Conservation (phyloP, 2,113 vertebrate genomes). For the Forbesichthys papilliferus region DNA sequence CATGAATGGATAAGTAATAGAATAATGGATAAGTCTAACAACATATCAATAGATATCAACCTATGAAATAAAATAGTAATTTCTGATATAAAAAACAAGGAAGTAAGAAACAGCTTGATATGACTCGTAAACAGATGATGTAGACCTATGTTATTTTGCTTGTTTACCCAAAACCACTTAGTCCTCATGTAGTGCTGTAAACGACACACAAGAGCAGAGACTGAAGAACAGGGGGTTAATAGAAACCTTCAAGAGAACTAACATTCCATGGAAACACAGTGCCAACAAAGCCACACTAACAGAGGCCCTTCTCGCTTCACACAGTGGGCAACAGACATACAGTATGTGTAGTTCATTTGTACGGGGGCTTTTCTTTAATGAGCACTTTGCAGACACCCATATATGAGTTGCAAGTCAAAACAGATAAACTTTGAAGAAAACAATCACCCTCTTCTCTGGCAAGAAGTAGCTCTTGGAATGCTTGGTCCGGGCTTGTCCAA, state of each 20-base stretch:
- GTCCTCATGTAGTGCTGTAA: background rate
- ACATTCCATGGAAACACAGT: constrained; percentile 27
- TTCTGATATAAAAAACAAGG: too few species aligned
- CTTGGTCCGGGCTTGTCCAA: too few species aligned
- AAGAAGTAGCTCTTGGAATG: background rate
- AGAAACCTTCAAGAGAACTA: constrained; percentile 22
- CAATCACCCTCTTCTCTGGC: background rate
- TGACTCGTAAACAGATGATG: background rate
- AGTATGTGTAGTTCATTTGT: constrained; percentile 45
- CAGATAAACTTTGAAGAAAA: background rate
- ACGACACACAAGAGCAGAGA: constrained; percentile 18
- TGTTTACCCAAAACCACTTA: background rate
- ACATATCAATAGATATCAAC: too few species aligned
- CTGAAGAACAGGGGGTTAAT: background rate
- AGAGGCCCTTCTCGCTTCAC: constrained; percentile 35
- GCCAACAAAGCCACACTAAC: constrained; percentile 33
- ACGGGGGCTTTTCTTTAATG: constrained; percentile 22
- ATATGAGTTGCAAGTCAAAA: background rate
- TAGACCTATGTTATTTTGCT: background rate
- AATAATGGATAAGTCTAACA: too few species aligned
- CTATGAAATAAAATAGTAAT: too few species aligned
- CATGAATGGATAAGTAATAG: too few species aligned
- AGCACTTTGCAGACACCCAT: background rate
- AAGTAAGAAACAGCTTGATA: background rate
- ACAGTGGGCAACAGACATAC: constrained; percentile 29